Evolutionary conservation across 2,888 invertebrate species (phyloP), one percentile per base, ranked within the genome.

Genomic region (Sphaerophoria taeniata): DNA sequence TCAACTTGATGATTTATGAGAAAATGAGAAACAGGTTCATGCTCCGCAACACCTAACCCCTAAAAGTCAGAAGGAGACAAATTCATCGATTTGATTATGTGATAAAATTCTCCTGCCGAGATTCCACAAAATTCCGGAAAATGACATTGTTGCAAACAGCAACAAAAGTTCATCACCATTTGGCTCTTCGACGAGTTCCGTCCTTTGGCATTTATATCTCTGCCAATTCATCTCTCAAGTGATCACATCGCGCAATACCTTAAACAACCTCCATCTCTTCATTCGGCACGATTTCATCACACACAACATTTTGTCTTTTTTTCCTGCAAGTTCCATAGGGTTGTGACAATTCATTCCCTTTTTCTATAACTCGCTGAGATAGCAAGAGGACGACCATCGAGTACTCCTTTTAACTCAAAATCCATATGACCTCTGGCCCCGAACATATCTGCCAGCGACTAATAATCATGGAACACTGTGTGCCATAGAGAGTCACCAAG

Each of bases 341-440:
- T 70, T 76, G 24, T 24, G 76, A 76, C 80, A 61, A 80, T 85
- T 74, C 75, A 75, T 79, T 85, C 74, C 80, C 75, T 85, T 85
- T 84, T 60, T 56, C 36, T 47, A 58, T 58, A 61, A 63, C 77
- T 24, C 4, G 4, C 7, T 3, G 7, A 58, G 11, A 24, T 24
- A 24, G 24, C 24, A 24, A 24, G 24, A 24, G 24, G 24, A 24
- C 24, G 24, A 24, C 24, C 58, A 7, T 9, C 43, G 43, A 60
- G 61, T 56, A 56, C 72, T 80, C 61, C 84, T 74, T 24, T 75
- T 72, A 80, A 72, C 76, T 85, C 84, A 85, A 85, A 85, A 72
- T 76, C 67, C 75, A 75, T 47, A n/a, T 85, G 84, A 85, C 84
- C 84, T 85, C 63, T 80, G 72, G 47, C 72, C 75, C 39, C 55